Conservation (phyloP, 2,888 invertebrate genomes). For the Sericinus montela region DNA sequence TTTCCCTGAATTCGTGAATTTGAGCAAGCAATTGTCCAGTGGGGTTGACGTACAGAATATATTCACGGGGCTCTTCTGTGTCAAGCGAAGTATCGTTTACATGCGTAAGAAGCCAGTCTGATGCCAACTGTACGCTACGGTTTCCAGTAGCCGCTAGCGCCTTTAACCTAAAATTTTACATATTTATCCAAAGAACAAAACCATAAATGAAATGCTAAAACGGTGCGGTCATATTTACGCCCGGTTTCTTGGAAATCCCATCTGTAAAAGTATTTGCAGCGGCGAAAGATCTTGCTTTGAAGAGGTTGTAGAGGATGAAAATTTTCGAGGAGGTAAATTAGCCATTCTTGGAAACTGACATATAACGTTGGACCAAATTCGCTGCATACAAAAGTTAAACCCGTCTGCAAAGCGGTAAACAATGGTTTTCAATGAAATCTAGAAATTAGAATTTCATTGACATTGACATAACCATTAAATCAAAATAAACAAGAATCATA, state of each 20-base stretch:
- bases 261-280: slow-evolving; percentile 89
- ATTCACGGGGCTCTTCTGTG: slow-evolving; percentile 87
- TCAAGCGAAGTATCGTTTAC: slow-evolving; percentile 91
- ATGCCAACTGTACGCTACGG: slow-evolving; percentile 91
- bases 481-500: too few species aligned
- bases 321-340: slow-evolving; percentile 87
- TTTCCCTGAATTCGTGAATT: slow-evolving; percentile 87
- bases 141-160: slow-evolving; percentile 94
- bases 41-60: slow-evolving; percentile 92
- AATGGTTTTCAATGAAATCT: too few species aligned
- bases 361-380: slow-evolving; percentile 31
- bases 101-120: slow-evolving; percentile 94
- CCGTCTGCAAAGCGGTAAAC: too few species aligned
- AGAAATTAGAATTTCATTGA: too few species aligned
- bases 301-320: slow-evolving; percentile 84
- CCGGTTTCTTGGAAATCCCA: slow-evolving; percentile 93
- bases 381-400: slow-evolving; percentile 38
- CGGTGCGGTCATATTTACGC: slow-evolving; percentile 83
- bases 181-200: slow-evolving; percentile 1
- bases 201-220: not conserved
- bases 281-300: slow-evolving; percentile 87
- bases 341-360: slow-evolving; percentile 77
- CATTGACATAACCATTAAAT: too few species aligned
- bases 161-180: slow-evolving; percentile 83
- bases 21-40: slow-evolving; percentile 86